phyloP scores from a whole-genome alignment of 1,140 invertebrate species.

The Periplaneta americana region DNA sequence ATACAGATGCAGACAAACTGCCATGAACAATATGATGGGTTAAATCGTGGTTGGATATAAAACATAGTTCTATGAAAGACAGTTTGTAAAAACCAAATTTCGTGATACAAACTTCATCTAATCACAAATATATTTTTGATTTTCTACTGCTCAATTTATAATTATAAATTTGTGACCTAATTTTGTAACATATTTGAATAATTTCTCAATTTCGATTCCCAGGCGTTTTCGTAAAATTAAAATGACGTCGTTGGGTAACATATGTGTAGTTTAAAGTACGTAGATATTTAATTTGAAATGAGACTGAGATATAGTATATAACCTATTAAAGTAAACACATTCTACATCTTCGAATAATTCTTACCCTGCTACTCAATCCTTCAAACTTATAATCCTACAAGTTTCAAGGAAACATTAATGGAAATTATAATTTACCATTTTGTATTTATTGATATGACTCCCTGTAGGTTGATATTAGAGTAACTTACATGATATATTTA shows the following conservation, averaged over 20 bases:
- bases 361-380: not conserved
- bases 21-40: too few relatives aligned
- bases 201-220: not conserved
- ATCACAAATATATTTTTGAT: too few relatives aligned
- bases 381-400: not conserved
- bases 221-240: not conserved
- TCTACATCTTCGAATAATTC: not conserved
- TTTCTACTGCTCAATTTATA: too few relatives aligned
- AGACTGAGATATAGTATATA: too few relatives aligned
- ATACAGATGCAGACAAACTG: too few relatives aligned
- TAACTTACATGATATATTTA: not conserved
- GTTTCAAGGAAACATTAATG: not conserved
- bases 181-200: too few relatives aligned
- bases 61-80: too few relatives aligned
- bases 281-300: too few relatives aligned
- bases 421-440: not conserved
- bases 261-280: not conserved
- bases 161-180: too few relatives aligned
- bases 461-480: not conserved
- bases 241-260: not conserved
- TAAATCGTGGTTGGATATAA: too few relatives aligned
- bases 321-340: not conserved
- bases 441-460: not conserved
- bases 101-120: too few relatives aligned
- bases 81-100: too few relatives aligned